Evolutionary conservation across 2,888 invertebrate species (phyloP).

Genomic region (Orthosia gothica): DNA sequence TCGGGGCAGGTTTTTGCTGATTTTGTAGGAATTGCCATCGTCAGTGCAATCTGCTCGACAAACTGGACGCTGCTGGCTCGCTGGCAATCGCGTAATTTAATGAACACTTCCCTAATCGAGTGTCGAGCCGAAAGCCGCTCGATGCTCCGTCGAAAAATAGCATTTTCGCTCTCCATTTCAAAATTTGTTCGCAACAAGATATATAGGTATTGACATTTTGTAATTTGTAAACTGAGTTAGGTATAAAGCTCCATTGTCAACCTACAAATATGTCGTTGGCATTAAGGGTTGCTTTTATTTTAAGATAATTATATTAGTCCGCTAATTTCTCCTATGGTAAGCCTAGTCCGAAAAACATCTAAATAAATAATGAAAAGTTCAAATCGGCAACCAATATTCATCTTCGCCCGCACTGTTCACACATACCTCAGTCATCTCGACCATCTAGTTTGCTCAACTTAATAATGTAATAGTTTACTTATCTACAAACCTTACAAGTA

Average conservation of each 20-base stretch:
- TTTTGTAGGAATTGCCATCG: slow-evolving; percentile 77
- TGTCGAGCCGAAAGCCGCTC: slow-evolving; percentile 79
- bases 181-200: slow-evolving; percentile 53
- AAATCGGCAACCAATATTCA: slow-evolving; percentile 1
- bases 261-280: slow-evolving; percentile 27
- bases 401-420: not conserved
- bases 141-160: slow-evolving; percentile 76
- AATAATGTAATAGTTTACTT: slow-evolving; percentile 10
- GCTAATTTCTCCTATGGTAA: not conserved
- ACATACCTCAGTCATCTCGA: not conserved
- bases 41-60: slow-evolving; percentile 84
- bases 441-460: slow-evolving; percentile 30
- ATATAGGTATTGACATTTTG: slow-evolving; percentile 54
- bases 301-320: slow-evolving; percentile 15
- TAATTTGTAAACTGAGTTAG: slow-evolving; percentile 52
- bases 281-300: slow-evolving; percentile 9
- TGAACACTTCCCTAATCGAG: slow-evolving; percentile 89
- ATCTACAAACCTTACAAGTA: not conserved
- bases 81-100: slow-evolving; percentile 89
- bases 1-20: slow-evolving; percentile 77
- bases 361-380: not conserved
- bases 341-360: not conserved
- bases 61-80: slow-evolving; percentile 80
- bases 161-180: slow-evolving; percentile 74
- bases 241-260: slow-evolving; percentile 6